Conservation (phyloP, 2,888 invertebrate genomes). For the Erebia palarica region DNA sequence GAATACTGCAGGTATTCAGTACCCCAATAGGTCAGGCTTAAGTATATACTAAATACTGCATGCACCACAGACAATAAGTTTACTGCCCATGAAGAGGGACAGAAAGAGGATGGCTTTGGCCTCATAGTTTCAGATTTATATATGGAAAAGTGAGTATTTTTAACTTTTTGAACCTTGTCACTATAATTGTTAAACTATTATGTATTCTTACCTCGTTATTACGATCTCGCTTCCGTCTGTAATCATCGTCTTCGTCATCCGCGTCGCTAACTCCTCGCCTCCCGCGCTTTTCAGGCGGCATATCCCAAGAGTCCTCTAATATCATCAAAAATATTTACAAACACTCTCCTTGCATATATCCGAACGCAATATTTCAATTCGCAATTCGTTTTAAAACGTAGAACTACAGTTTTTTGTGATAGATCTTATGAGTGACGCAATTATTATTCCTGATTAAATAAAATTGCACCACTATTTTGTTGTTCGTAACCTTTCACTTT, state of each 20-base stretch:
- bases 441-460: constrained; percentile 5
- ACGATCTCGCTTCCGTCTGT: constrained; percentile 87
- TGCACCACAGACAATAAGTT: too few species aligned
- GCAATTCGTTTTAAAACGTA: background rate
- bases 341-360: constrained; percentile 10
- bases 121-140: too few species aligned
- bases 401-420: constrained; percentile 4
- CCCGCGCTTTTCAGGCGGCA: constrained; percentile 72
- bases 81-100: too few species aligned
- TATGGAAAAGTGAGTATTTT: too few species aligned
- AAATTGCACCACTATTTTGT: constrained; percentile 11
- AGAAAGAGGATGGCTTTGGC: too few species aligned
- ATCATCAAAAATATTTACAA: constrained; percentile 61
- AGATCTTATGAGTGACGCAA: constrained; percentile 4
- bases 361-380: background rate
- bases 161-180: too few species aligned
- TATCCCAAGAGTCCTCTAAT: constrained; percentile 61
- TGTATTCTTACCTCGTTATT: constrained; percentile 86
- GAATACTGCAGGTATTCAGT: too few species aligned
- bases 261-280: constrained; percentile 81
- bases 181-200: too few species aligned
- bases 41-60: too few species aligned
- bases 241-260: constrained; percentile 87
- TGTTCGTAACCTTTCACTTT: constrained; percentile 10
- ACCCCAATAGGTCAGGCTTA: too few species aligned